Base-by-base conservation (phyloP, 2,888 invertebrate species). In the Leucophora obtusa region DNA sequence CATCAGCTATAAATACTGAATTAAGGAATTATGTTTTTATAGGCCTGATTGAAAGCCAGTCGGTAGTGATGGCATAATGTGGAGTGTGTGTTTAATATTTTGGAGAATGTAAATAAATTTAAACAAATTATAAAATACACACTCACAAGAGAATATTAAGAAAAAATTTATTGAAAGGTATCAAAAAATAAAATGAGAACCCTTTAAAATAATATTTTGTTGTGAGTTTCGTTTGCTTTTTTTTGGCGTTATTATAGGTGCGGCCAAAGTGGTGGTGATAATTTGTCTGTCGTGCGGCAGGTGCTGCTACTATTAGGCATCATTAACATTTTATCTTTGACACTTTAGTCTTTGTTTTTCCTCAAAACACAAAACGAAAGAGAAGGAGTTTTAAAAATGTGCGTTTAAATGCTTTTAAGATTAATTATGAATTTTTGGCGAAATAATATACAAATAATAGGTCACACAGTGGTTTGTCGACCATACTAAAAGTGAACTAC, bases 281-380 rank as follows among this genome's bases (percentile, higher is more conserved):
- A 79, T 79, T 78, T 73, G 73, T 75, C 70, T 82, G 80, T 78
- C 79, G 79, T 79, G 62, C 83, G 82, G 82, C 84, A 83, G 84
- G 82, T 84, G 82, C 82, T 82, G 83, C 83, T 82, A 82, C 80
- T 77, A 83, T 83, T 82, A 83, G 83, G 79, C 81, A 83, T 83
- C 83, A 83, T 83, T 83, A 83, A 82, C 80, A 69, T 82, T 82
- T 83, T 83, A 83, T 82, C 82, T 83, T 81, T 81, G 82, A 82
- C 82, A 82, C 82, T 82, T 80, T 70, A 83, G 70, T 70, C 15
- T 70, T 15, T 15, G 60, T 18, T 53, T 66, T 14, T 24, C n/a
- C 10, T 10, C n/a, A 17, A 28, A 35, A 28, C 21, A 50, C 8
- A 18, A 35, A 59, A 17, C 14, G n/a, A 66, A 66, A 50, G 14